Base-by-base conservation (phyloP, 1,140 invertebrate genomes). In the Neelides sp. region DNA sequence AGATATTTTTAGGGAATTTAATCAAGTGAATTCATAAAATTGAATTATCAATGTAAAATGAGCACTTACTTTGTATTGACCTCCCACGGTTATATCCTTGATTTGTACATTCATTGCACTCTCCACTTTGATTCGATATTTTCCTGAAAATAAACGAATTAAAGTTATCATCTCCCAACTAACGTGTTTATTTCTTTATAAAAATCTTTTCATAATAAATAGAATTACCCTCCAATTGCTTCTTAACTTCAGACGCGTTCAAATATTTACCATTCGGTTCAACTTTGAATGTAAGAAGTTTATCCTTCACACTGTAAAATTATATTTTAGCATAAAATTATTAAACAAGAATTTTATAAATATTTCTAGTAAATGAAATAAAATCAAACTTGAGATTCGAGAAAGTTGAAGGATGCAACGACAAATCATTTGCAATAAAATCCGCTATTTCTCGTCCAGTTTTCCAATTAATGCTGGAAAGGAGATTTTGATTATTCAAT, bases 231-330 rank as follows among this genome's bases (percentile, higher is more conserved):
- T 84, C 78, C 52, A 89, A 80, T 62, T 68, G 73, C 36, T 68
- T 71, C 3, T 78, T 81, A 7, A 91, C 76, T 59, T 80, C 75
- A n/a, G 73, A 74, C 13, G 84, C 78, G 61, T 81, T 80, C 39
- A 78, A 72, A 15, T 73, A 75, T 63, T 75, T 76, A 48, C 64
- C 71, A 67, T 85, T 86, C 50, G 75, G 75, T 48, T 75, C 72
- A 10, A 90, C 84, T 75, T 79, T 83, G 66, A 92, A 92, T 4
- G 80, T 81, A 3, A 92, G 80, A 70, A 86, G 80, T 48, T 80
- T 77, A 20, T 71, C 69, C 52, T 80, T 78, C 53, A 85, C 77
- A 48, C 83, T 84, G 51, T 42, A 63, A 64, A 22, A 22, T n/a
- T n/a, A n/a, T n/a, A n/a, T n/a, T n/a, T n/a, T n/a, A n/a, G n/a